Evolutionary conservation across 2,113 vertebrate species (phyloP).

Genomic region (Gavia stellata): DNA sequence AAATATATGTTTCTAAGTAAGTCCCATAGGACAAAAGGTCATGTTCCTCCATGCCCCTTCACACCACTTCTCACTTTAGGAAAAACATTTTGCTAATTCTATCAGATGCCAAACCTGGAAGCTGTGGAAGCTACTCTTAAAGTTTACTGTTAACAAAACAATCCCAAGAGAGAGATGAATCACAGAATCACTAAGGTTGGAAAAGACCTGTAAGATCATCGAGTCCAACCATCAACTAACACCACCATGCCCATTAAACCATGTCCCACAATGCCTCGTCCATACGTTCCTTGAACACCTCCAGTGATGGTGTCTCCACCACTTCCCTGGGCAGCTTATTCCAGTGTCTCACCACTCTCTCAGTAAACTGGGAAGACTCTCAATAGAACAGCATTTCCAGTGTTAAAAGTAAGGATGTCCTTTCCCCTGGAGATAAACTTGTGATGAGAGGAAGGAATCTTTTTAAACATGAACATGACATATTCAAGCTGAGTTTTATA

Average conservation of each 20-base stretch:
- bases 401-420: neutral
- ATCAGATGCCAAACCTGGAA: neutral
- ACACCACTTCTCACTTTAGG: neutral
- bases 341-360: too few relatives aligned
- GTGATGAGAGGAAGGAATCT: neutral
- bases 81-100: neutral
- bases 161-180: neutral
- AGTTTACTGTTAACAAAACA: neutral
- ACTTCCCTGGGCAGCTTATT: too few relatives aligned
- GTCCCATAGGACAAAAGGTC: neutral
- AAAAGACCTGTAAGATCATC: too few relatives aligned
- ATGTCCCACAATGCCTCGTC: too few relatives aligned
- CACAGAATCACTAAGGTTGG: too few relatives aligned
- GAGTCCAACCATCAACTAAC: too few relatives aligned
- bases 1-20: neutral
- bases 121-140: neutral
- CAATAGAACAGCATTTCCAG: neutral
- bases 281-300: too few relatives aligned
- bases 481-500: neutral
- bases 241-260: too few relatives aligned
- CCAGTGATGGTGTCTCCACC: too few relatives aligned
- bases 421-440: neutral
- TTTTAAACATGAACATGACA: neutral
- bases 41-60: neutral
- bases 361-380: too few relatives aligned